phyloP scores from a whole-genome alignment of 2,113 vertebrate species.

The Lepidothrix coronata region DNA sequence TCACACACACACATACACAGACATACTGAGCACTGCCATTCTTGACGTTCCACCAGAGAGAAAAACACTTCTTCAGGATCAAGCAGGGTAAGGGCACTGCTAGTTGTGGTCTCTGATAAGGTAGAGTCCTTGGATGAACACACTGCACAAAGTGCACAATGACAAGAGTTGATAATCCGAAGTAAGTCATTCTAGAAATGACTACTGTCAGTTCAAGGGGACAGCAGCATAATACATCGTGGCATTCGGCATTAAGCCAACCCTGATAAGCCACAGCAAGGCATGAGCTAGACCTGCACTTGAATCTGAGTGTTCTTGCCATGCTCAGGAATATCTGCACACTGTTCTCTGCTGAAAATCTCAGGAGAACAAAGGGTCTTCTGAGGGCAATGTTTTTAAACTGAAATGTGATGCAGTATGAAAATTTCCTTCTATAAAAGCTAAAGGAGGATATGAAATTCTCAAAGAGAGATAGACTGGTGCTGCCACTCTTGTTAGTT shows the following conservation, averaged over 20 bases:
- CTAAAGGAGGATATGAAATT: not conserved
- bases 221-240: not conserved
- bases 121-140: not conserved
- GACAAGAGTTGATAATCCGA: not conserved
- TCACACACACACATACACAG: accelerated
- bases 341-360: not conserved
- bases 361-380: not conserved
- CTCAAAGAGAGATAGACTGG: not conserved
- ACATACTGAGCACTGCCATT: not conserved
- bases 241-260: not conserved
- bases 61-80: not conserved
- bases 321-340: not conserved
- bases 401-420: not conserved
- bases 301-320: not conserved
- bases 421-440: not conserved
- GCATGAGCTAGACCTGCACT: not conserved
- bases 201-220: not conserved
- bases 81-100: not conserved
- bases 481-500: not conserved
- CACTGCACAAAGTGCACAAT: accelerated
- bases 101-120: not conserved
- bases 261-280: not conserved
- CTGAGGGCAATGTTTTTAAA: not conserved
- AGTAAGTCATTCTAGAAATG: not conserved
- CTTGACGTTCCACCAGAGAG: not conserved